Conservation (phyloP, 2,888 invertebrate genomes). For the Archips crataeganus region DNA sequence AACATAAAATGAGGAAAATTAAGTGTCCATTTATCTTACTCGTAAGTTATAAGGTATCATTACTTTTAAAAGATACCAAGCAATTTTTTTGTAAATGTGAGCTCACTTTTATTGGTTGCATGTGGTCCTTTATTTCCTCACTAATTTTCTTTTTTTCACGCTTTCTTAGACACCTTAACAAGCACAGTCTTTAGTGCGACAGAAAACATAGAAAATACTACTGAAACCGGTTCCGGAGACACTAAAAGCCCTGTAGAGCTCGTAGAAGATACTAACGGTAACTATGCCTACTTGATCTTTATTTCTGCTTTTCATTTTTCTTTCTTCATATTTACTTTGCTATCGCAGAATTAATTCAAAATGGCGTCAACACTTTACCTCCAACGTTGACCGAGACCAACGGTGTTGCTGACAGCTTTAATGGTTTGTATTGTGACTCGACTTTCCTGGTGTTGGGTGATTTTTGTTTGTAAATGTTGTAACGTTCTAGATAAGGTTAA, state of each 20-base stretch:
- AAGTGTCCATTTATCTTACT: background rate
- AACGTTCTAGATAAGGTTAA: slow-evolving; percentile 55
- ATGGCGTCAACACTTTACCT: slow-evolving; percentile 37
- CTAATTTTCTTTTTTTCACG: slow-evolving; percentile 44
- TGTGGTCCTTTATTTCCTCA: slow-evolving; percentile 49
- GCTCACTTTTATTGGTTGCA: slow-evolving; percentile 51
- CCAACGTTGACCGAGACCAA: slow-evolving; percentile 40
- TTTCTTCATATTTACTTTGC: slow-evolving; percentile 45
- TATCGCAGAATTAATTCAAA: slow-evolving; percentile 49
- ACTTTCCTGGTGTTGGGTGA: slow-evolving; percentile 30
- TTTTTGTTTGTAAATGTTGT: slow-evolving; percentile 35
- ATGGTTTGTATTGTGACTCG: slow-evolving; percentile 48
- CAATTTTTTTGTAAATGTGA: background rate
- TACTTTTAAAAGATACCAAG: background rate
- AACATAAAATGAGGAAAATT: background rate
- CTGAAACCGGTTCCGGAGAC: slow-evolving; percentile 44
- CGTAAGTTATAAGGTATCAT: background rate
- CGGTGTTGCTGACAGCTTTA: slow-evolving; percentile 41
- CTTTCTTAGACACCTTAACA: slow-evolving; percentile 61
- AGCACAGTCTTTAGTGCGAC: slow-evolving; percentile 54
- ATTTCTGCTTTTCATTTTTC: slow-evolving; percentile 37
- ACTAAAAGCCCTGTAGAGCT: slow-evolving; percentile 50
- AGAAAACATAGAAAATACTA: slow-evolving; percentile 48
- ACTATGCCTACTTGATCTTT: slow-evolving; percentile 25
- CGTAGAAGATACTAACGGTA: slow-evolving; percentile 49